Base-by-base conservation (phyloP, 1,140 invertebrate genomes). In the Pseudoatta argentina region DNA sequence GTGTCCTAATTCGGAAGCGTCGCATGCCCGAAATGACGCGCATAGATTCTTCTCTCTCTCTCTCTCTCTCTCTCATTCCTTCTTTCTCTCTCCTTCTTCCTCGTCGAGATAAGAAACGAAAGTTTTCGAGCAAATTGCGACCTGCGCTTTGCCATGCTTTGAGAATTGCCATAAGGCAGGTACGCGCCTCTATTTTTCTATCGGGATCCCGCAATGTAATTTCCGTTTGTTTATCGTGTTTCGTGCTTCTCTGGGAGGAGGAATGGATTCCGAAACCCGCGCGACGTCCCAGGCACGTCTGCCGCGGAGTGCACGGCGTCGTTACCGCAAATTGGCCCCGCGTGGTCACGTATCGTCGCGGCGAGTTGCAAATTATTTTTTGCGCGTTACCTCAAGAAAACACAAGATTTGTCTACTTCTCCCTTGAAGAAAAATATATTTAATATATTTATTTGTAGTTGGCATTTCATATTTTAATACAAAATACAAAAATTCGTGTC, bases 151-250 rank as follows among this genome's bases (percentile, higher is more conserved):
- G 21, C 21, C 34, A n/a, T 24, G 55, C 79, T 75, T 73, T 73
- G 79, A 83, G 55, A 83, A 83, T 34, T 48, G 55, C 39, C 55
- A 69, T 21, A 72, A 55, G 69, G 44, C 55, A 48, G n/a, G 14
- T 71, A 82, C 69, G 39, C 69, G 53, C 57, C 27, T 83, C 79
- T 75, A 83, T 83, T 83, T 83, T 83, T 83, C 79, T 73, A 83
- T 83, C 39, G 73, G 44, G 59, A 12, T 30, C 39, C 14, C 59
- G 63, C 82, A 78, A 78, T 85, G 61, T 71, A 81, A 86, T 86
- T 86, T 81, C 64, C 85, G 75, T 82, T 86, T 86, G 77, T 86
- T 82, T 86, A 86, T 82, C 61, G 78, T 59, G 44, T 86, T 86
- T 55, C 85, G 51, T 86, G 73, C 53, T 86, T 79, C 53, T 55